Base-by-base conservation (phyloP, 2,888 invertebrate genomes). In the Strigamia crassipes region DNA sequence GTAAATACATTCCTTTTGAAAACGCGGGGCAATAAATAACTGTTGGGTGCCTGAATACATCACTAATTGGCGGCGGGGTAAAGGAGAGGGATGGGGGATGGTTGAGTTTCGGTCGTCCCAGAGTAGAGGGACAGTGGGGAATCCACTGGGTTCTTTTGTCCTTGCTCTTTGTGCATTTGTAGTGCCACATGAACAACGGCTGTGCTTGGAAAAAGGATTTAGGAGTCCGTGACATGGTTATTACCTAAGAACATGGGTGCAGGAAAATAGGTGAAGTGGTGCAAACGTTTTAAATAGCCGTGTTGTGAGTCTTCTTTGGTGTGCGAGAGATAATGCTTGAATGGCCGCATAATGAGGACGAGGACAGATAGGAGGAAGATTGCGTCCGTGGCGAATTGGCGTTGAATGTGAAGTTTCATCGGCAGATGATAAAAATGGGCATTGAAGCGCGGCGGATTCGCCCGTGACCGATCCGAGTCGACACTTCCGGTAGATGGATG, bases 21-120 rank as follows among this genome's bases (percentile, higher is more conserved):
- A 18, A 38, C 18, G 10, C 15, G 10, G 10, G 15, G 51, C 51
- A 51, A 51, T 51, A 51, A 51, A 51, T 51, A 51, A 51, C 51
- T 51, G 51, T 51, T 51, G 51, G 51, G 51, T 51, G 51, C 51
- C 51, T 51, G 51, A 51, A 51, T 51, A 51, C 51, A 51, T 51
- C 51, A 13, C 51, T 51, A 51, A 51, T 51, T 51, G 51, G 51
- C 51, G 51, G 51, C 51, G 51, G 51, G 18, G 15, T 51, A 51
- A 51, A 51, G 51, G 4, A 51, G 51, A 51, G 51, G 38, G 38
- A 51, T 18, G 51, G 15, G 51, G 51, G 12, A 10, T 51, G 15
- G 0, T 51, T 27, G 27, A 27, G 27, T 27, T 27, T 51, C n/a
- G 51, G 51, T 51, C 12, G 51, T 51, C 51, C 18, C 15, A 18